Conservation (phyloP, 2,888 invertebrate species). For the Nesidiocoris tenuis region DNA sequence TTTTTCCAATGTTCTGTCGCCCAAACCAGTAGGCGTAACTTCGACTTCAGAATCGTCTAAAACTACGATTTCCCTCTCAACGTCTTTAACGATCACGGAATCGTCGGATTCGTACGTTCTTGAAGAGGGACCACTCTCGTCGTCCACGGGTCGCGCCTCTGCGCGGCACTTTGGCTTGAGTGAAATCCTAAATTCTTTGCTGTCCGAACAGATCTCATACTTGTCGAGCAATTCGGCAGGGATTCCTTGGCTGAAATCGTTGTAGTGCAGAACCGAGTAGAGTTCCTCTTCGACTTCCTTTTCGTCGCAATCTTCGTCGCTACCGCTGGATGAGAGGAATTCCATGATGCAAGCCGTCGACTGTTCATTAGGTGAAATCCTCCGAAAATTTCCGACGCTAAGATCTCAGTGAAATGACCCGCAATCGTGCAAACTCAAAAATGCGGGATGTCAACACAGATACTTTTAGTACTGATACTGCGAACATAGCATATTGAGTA, state of each 20-base stretch:
- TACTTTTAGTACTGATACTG: no score
- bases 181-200: slow-evolving; percentile 34
- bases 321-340: background rate
- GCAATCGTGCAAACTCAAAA: no score
- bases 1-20: background rate
- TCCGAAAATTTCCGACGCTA: no score
- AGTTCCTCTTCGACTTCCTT: slow-evolving; percentile 44
- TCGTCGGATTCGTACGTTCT: background rate
- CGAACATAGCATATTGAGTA: no score
- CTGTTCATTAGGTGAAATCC: no score
- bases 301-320: background rate
- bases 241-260: slow-evolving; percentile 43
- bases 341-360: background rate
- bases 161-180: background rate
- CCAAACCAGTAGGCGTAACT: background rate
- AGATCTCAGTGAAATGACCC: no score
- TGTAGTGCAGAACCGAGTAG: slow-evolving; percentile 46
- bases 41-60: background rate
- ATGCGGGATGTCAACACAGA: no score
- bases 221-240: slow-evolving; percentile 38
- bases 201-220: slow-evolving; percentile 26
- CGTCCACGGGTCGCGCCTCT: background rate
- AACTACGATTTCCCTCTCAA: background rate
- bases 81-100: background rate
- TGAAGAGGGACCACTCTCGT: background rate